These are phyloP conservation scores for Drosophila dunni DNA, from an alignment of 1,140 invertebrate genomes.

Conservation along the genomic window DNA sequence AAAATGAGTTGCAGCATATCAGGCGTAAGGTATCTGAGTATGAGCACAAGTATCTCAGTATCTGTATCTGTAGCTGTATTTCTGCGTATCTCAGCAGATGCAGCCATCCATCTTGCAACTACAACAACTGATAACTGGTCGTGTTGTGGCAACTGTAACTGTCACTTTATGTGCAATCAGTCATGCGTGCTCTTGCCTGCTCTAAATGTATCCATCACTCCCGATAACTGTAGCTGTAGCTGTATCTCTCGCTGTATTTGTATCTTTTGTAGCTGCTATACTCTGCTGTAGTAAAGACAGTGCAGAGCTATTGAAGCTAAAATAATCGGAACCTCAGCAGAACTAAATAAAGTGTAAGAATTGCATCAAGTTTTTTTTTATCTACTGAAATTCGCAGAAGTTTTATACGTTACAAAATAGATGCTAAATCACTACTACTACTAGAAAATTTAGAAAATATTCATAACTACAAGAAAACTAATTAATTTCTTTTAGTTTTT, in stretches of 20 bases:
- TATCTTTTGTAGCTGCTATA: neutral
- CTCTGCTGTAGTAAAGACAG: too few relatives aligned
- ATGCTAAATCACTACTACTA: too few relatives aligned
- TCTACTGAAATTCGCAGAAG: too few relatives aligned
- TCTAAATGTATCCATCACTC: slow-evolving; percentile 6
- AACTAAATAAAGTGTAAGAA: too few relatives aligned
- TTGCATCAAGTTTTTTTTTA: too few relatives aligned
- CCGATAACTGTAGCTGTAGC: neutral
- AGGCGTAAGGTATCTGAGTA: slow-evolving; percentile 61
- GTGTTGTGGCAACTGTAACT: slow-evolving; percentile 53
- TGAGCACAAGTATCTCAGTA: slow-evolving; percentile 16
- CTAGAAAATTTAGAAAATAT: too few relatives aligned
- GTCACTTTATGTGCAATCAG: slow-evolving; percentile 64
- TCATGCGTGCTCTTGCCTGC: slow-evolving; percentile 28
- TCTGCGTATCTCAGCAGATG: slow-evolving; percentile 9
- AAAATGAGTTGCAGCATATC: slow-evolving; percentile 61
- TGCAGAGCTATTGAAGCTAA: too few relatives aligned
- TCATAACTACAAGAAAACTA: too few relatives aligned
- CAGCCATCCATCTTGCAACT: slow-evolving; percentile 11
- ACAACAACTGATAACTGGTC: slow-evolving; percentile 51
- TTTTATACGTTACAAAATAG: too few relatives aligned
- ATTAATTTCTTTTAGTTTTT: too few relatives aligned
- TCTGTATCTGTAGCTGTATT: too few relatives aligned
- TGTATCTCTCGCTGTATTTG: slow-evolving; percentile 6
- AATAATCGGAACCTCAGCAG: too few relatives aligned